Base-by-base conservation (phyloP, 1,140 invertebrate species). In the Drosophila serrata region DNA sequence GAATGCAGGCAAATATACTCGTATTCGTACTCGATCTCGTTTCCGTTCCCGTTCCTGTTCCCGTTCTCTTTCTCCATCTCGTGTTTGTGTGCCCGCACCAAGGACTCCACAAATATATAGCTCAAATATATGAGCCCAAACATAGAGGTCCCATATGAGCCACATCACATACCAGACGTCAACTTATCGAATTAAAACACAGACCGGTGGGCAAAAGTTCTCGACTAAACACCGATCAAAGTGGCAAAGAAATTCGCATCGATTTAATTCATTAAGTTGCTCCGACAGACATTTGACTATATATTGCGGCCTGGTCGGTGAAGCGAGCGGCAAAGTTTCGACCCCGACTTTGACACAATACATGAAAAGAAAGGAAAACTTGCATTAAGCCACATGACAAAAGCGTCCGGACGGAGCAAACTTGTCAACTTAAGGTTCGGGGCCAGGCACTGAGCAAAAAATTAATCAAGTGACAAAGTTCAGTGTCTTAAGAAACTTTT, bases 171-270 rank as follows among this genome's bases (percentile, higher is more conserved):
- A n/a, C 19, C 65, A 72, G 64, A 70, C 24, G 35, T 55, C 42
- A 90, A 85, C 77, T 88, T 88, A 81, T 88, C 65, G 88, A 90
- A 88, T 85, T 88, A 81, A 79, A 74, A 64, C 49, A 56, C 49
- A 56, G 22, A 11, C 61, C 56, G 46, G 57, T 53, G 49, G 46
- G 53, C 45, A 15, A 72, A 79, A 73, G 62, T 85, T 90, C 53
- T 88, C 80, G 73, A 81, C 82, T 72, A 72, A 90, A 88, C 67
- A 59, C 74, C 79, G 87, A 88, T 88, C 85, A 90, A 88, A 84
- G 82, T 85, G 63, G 72, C 70, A 62, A 55, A 46, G 56, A 73
- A 90, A 79, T 90, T 81, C 69, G 79, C 82, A 79, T 88, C 74
- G 82, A 88, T 90, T 88, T 85, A 88, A 90, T 84, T 90, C 73